Conservation (phyloP, 2,797 vertebrate genomes). For the Squalus acanthias region DNA sequence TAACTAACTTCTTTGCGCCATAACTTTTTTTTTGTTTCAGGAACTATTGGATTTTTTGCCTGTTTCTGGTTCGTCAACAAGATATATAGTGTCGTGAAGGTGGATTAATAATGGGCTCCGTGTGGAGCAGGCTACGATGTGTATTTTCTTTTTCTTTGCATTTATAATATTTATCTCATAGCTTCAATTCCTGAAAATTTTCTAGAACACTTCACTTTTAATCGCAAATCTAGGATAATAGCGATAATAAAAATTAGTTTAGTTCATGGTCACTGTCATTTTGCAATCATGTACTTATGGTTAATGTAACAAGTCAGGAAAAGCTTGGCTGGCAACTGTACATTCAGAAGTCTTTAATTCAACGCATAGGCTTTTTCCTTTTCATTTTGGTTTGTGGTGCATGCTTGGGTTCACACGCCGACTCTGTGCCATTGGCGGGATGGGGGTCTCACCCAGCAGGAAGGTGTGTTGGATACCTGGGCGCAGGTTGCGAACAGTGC, state of each 20-base stretch:
- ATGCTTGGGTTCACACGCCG: not conserved
- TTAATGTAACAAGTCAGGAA: not conserved
- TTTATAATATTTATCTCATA: constrained; percentile 34
- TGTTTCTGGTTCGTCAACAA: constrained; percentile 64
- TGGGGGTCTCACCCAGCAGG: not conserved
- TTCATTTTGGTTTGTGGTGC: constrained; percentile 12
- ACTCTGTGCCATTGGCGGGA: not conserved
- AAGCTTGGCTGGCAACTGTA: not conserved
- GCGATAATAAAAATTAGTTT: constrained; percentile 21
- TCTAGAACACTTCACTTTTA: constrained; percentile 16
- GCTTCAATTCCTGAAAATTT: constrained; percentile 29
- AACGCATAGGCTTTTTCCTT: not conserved
- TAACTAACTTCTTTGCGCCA: not conserved
- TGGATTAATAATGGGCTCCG: constrained; percentile 55
- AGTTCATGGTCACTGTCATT: constrained; percentile 5
- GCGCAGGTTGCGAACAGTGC: not conserved
- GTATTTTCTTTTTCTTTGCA: constrained; percentile 35
- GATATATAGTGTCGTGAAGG: constrained; percentile 61
- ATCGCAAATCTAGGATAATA: constrained; percentile 26
- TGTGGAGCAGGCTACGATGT: constrained; percentile 19
- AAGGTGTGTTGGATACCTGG: not conserved
- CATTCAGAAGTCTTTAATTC: not conserved
- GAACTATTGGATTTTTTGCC: constrained; percentile 59
- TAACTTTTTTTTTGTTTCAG: constrained; percentile 49
- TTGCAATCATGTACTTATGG: constrained; percentile 25